phyloP scores from a whole-genome alignment of 1,140 invertebrate species.

The Colletes gigas region DNA sequence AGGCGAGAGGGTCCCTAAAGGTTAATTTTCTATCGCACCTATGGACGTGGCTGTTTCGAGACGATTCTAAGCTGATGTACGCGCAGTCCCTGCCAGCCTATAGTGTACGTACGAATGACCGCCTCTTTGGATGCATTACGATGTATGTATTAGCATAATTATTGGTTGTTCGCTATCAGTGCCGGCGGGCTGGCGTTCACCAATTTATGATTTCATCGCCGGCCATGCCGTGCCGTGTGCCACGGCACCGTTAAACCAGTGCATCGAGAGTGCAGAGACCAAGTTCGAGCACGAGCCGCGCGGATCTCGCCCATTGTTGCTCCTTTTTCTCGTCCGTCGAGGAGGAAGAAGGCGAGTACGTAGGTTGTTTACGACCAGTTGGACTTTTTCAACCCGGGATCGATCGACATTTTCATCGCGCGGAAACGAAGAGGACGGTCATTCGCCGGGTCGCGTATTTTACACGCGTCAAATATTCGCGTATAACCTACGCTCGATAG shows the following conservation, averaged over 20 bases:
- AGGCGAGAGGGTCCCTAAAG: too few species aligned
- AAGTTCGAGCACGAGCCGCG: conserved; percentile 49
- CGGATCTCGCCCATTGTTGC: conserved; percentile 47
- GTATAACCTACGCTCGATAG: conserved; percentile 36
- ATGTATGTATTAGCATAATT: conserved; percentile 79
- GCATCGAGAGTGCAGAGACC: conserved; percentile 37
- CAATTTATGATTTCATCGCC: conserved; percentile 80
- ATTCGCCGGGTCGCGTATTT: neutral
- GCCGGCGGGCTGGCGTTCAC: conserved; percentile 75
- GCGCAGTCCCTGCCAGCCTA: conserved; percentile 26
- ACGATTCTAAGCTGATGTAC: too few species aligned
- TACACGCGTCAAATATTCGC: neutral
- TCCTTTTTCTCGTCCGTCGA: conserved; percentile 22
- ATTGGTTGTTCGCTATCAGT: conserved; percentile 78
- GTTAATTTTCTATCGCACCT: too few species aligned
- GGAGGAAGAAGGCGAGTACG: neutral
- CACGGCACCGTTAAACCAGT: conserved; percentile 47
- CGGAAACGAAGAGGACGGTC: neutral
- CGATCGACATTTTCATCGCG: conserved; percentile 13
- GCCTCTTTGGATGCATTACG: conserved; percentile 75
- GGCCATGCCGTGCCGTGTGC: conserved; percentile 65
- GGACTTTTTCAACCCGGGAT: neutral
- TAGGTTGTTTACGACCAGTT: neutral
- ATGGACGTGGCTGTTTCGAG: too few species aligned
- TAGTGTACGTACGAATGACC: conserved; percentile 66